Conservation (phyloP, 2,888 invertebrate genomes). For the Biston betularia region DNA sequence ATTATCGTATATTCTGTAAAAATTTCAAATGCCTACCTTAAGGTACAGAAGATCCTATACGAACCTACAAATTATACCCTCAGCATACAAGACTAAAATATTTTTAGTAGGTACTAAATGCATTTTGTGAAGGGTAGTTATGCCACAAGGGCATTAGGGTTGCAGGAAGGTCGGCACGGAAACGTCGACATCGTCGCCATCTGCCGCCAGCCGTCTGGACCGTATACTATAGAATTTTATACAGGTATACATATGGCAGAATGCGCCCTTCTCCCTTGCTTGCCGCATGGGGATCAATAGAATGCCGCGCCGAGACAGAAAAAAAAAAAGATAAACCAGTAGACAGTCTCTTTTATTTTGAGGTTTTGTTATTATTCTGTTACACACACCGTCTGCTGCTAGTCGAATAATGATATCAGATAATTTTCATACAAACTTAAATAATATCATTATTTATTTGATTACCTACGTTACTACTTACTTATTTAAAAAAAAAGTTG, state of each 20-base stretch:
- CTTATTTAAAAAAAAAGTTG: no score
- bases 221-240: constrained; percentile 4
- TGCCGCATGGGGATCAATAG: constrained; percentile 23
- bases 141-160: constrained; percentile 19
- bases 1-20: no score
- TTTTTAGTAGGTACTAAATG: neutral
- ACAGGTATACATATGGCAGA: constrained; percentile 8
- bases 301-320: constrained; percentile 17
- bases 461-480: no score
- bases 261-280: constrained; percentile 6
- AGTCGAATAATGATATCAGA: no score
- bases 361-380: neutral
- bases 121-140: constrained; percentile 5
- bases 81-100: no score
- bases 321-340: constrained; percentile 12
- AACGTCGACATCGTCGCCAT: neutral
- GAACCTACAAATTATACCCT: no score
- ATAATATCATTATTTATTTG: no score
- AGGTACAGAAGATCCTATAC: no score
- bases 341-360: constrained; percentile 15
- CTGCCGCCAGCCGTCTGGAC: constrained; percentile 18
- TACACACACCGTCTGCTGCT: neutral
- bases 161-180: constrained; percentile 19
- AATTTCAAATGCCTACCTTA: no score
- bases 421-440: no score